Percentiles rank a stretch among this genome's conserved stretches.
Conservation (phyloP, 2,113 vertebrate species). For the Neopipo cinnamomea region DNA sequence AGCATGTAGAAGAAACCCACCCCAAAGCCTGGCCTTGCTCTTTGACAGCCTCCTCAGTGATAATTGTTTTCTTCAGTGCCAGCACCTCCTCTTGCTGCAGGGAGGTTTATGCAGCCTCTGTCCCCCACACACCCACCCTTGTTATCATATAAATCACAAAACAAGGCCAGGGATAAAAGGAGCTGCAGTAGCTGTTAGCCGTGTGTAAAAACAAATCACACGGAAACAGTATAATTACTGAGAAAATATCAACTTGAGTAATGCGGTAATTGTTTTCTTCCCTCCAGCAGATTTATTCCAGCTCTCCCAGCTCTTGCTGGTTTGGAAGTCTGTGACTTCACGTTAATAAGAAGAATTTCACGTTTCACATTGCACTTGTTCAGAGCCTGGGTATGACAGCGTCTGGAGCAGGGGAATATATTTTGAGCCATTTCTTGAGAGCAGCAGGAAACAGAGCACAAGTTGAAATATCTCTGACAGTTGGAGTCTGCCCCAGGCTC, state of each 20-base stretch:
- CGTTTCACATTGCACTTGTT: neutral
- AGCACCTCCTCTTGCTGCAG: slow-evolving; percentile 1
- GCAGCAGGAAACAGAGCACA: neutral
- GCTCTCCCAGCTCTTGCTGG: slow-evolving; percentile 8
- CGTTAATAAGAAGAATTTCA: slow-evolving; percentile 28
- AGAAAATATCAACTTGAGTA: slow-evolving; percentile 56
- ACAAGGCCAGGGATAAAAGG: slow-evolving; percentile 47
- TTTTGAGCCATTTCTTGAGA: neutral
- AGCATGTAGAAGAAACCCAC: neutral
- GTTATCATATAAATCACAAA: slow-evolving; percentile 49
- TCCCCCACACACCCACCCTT: slow-evolving; percentile 22
- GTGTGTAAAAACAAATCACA: slow-evolving; percentile 59
- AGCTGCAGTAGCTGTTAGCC: slow-evolving; percentile 53
- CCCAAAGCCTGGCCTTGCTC: neutral
- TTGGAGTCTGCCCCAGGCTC: neutral
- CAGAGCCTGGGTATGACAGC: neutral
- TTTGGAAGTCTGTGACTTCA: slow-evolving; percentile 31
- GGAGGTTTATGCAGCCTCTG: slow-evolving; percentile 15
- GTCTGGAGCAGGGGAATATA: neutral
- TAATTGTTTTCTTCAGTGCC: slow-evolving; percentile 14
- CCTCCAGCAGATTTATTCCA: slow-evolving; percentile 54
- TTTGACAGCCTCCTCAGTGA: neutral
- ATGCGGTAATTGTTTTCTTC: slow-evolving; percentile 63
- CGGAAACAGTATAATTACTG: slow-evolving; percentile 64
- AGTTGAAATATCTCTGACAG: neutral